Conservation (phyloP, 2,113 vertebrate genomes). For the Athene cunicularia region DNA sequence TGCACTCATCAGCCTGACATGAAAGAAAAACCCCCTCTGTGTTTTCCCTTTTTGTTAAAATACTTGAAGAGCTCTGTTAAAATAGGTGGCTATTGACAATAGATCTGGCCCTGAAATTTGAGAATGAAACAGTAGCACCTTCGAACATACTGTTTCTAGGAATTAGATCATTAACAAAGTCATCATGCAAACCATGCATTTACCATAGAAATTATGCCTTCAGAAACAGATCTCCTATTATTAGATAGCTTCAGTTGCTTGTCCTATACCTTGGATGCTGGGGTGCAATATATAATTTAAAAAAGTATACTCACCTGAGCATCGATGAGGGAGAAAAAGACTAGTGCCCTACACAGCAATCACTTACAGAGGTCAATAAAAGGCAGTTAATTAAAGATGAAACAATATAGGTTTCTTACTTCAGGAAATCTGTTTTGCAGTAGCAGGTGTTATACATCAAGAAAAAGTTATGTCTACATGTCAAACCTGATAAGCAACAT, state of each 20-base stretch:
- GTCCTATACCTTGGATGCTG: background rate
- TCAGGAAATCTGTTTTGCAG: background rate
- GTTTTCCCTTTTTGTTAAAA: background rate
- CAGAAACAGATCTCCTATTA: background rate
- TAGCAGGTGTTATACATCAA: background rate
- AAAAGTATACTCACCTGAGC: background rate
- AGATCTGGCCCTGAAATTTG: background rate
- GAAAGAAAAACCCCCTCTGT: fast-evolving
- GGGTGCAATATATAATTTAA: background rate
- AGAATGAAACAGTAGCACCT: background rate
- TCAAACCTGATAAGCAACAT: background rate
- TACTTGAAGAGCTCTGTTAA: background rate
- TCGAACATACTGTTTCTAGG: background rate
- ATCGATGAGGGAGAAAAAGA: background rate
- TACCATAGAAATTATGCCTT: background rate
- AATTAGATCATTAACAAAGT: background rate
- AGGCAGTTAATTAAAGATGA: background rate
- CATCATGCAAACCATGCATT: background rate
- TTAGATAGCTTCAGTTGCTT: background rate
- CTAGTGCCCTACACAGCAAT: background rate
- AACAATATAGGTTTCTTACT: background rate
- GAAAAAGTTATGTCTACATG: background rate
- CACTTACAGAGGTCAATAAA: background rate
- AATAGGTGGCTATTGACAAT: background rate
- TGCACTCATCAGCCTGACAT: background rate